A percentile compares a stretch with the other conserved stretches of the same genome.
phyloP scores from a whole-genome alignment of 2,113 vertebrate species.

The Plestiodon gilberti region DNA sequence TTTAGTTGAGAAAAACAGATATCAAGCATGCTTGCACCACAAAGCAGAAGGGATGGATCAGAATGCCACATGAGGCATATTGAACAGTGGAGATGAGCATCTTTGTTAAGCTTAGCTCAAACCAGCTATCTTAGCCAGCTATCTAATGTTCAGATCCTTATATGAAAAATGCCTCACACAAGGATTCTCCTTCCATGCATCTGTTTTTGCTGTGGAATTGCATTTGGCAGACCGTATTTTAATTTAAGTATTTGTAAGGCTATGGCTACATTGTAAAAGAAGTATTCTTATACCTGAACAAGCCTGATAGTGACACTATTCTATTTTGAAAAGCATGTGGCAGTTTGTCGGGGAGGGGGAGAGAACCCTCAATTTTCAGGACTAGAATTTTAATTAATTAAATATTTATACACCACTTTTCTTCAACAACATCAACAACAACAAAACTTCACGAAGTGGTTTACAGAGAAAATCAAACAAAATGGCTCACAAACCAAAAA shows the following conservation, averaged over 20 bases:
- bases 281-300: neutral
- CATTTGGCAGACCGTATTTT: neutral
- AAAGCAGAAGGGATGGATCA: neutral
- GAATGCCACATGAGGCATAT: neutral
- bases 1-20: neutral
- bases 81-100: neutral
- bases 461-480: too few species aligned
- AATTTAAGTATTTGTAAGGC: neutral
- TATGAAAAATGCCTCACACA: neutral
- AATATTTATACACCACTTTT: too few species aligned
- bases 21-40: neutral
- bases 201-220: neutral
- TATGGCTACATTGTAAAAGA: neutral
- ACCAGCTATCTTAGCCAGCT: too few species aligned
- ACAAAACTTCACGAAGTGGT: too few species aligned
- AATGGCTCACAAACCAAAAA: too few species aligned
- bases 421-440: too few species aligned
- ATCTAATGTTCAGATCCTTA: too few species aligned
- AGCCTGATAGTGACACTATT: neutral
- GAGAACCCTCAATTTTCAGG: neutral
- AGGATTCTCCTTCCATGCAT: neutral
- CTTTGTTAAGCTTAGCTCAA: neutral
- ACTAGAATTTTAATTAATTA: slow-evolving; percentile 16
- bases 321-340: neutral
- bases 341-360: slow-evolving; percentile 28